phyloP scores from a whole-genome alignment of 2,797 vertebrate genomes.

The Enteromius afrohamiltoni region DNA sequence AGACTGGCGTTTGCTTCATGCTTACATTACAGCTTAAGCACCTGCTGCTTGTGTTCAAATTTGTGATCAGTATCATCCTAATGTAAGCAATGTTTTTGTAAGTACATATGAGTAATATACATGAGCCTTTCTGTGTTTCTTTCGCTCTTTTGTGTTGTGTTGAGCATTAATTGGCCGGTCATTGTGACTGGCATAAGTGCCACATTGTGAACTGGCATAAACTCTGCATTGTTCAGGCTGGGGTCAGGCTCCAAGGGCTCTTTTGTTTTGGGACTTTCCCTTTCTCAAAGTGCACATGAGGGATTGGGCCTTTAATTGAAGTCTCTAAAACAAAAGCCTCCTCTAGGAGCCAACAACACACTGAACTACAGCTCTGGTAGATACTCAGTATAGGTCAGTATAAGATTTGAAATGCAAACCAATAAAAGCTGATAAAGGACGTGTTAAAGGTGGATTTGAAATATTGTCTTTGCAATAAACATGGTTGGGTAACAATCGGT shows the following conservation, averaged over 20 bases:
- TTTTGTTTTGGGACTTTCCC: slow-evolving; percentile 77
- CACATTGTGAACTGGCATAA: slow-evolving; percentile 75
- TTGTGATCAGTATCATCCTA: not conserved
- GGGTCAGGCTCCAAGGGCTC: slow-evolving; percentile 78
- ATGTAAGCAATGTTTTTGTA: not conserved
- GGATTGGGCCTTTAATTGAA: slow-evolving; percentile 24
- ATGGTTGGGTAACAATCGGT: not conserved
- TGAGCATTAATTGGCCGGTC: slow-evolving; percentile 62
- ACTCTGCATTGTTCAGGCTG: slow-evolving; percentile 78
- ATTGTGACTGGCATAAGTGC: slow-evolving; percentile 75
- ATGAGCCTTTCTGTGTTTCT: slow-evolving; percentile 21
- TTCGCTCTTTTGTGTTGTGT: slow-evolving; percentile 12
- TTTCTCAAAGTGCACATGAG: slow-evolving; percentile 15
- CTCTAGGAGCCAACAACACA: not conserved
- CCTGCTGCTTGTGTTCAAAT: not conserved
- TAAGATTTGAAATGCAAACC: not conserved
- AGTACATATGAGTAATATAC: not conserved
- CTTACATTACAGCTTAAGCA: slow-evolving; percentile 25
- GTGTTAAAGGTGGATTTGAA: slow-evolving; percentile 6
- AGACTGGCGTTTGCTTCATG: not conserved
- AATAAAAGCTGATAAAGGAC: slow-evolving; percentile 1
- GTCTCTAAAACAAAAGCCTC: slow-evolving; percentile 64
- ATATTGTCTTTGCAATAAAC: not conserved
- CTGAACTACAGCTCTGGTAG: not conserved
- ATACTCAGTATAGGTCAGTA: not conserved